A percentile compares a stretch with the other conserved stretches of the same genome.
phyloP scores from a whole-genome alignment of 2,113 vertebrate species.

The Pelecanus crispus region DNA sequence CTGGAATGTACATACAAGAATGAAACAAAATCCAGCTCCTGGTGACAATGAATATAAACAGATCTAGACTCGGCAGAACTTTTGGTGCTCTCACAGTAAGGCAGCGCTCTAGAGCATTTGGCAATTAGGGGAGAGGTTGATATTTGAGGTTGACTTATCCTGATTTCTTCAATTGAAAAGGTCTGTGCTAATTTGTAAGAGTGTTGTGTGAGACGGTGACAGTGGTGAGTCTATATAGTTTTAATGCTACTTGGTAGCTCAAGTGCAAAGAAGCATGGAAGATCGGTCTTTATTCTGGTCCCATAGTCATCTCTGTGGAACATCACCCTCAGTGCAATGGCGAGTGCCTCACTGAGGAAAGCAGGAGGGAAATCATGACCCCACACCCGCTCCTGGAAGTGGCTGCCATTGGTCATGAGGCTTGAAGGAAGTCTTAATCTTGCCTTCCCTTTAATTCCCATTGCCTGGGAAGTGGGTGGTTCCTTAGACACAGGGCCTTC shows the following conservation, averaged over 20 bases:
- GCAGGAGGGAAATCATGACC: neutral
- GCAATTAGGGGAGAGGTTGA: neutral
- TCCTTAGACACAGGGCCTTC: neutral
- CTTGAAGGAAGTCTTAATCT: neutral
- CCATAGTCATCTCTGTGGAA: neutral
- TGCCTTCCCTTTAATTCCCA: neutral
- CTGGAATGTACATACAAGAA: neutral
- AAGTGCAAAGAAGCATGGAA: neutral
- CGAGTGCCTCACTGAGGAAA: neutral
- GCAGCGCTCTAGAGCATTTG: neutral
- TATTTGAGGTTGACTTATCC: neutral
- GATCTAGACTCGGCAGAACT: neutral
- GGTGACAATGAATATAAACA: neutral
- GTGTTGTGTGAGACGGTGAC: neutral
- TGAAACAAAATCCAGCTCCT: neutral
- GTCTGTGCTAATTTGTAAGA: neutral
- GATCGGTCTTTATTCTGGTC: neutral
- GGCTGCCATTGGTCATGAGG: neutral
- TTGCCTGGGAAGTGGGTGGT: neutral
- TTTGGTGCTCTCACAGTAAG: neutral
- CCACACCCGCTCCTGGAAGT: neutral
- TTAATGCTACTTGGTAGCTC: neutral
- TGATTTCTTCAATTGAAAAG: neutral
- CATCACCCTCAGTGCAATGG: neutral
- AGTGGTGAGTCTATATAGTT: neutral